phyloP scores from a whole-genome alignment of 2,888 invertebrate species.

The Tiphia femorata region DNA sequence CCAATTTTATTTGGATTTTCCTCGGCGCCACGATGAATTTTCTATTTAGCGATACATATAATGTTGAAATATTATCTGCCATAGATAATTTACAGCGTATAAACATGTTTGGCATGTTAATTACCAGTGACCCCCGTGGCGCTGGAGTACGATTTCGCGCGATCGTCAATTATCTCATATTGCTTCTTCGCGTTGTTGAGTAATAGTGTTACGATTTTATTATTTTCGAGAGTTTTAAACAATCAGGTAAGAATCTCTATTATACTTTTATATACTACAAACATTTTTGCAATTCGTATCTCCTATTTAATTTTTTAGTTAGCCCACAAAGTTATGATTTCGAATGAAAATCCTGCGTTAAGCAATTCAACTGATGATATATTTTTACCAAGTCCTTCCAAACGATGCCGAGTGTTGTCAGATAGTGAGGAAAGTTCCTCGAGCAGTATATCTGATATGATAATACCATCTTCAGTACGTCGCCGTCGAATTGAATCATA shows the following conservation, averaged over 20 bases:
- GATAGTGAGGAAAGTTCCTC: neutral
- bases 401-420: neutral
- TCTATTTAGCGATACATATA: conserved; percentile 21
- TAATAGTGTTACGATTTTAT: conserved; percentile 9
- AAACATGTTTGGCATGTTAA: conserved; percentile 3
- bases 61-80: conserved; percentile 26
- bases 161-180: neutral
- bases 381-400: neutral
- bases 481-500: neutral
- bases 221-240: conserved; percentile 8
- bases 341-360: neutral
- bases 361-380: neutral
- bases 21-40: conserved; percentile 24
- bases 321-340: neutral
- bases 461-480: neutral
- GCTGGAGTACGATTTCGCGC: conserved; percentile 6
- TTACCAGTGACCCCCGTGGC: conserved; percentile 6
- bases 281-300: neutral
- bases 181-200: conserved; percentile 1
- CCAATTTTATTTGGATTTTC: conserved; percentile 20
- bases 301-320: neutral
- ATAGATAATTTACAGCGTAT: conserved; percentile 19
- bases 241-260: conserved; percentile 9
- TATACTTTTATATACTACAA: neutral
- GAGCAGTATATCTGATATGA: neutral